phyloP scores from a whole-genome alignment of 2,797 vertebrate species.

The Xiphorhynchus erythropygius region DNA sequence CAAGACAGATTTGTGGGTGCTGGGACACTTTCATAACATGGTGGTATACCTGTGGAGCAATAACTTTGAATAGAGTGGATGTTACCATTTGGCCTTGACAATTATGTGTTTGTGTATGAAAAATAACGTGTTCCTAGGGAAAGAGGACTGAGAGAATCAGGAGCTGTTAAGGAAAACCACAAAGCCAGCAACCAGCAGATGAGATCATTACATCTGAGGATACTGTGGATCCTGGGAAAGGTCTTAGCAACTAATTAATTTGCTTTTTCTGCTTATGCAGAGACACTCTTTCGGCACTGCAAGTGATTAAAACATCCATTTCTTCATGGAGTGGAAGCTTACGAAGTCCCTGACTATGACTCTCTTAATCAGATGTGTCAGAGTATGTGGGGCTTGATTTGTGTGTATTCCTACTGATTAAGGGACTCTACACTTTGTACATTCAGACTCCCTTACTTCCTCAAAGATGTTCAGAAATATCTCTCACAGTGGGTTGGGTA shows the following conservation, averaged over 20 bases:
- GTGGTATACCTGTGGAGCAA: not conserved
- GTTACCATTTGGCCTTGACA: not conserved
- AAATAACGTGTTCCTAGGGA: not conserved
- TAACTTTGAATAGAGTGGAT: not conserved
- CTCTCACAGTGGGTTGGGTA: fast-evolving
- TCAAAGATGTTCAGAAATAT: not conserved
- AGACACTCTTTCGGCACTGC: not conserved
- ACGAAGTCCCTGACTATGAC: not conserved
- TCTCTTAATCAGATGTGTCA: not conserved
- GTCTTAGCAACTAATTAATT: not conserved
- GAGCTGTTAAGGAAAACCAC: not conserved
- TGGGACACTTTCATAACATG: not conserved
- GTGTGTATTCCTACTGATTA: not conserved
- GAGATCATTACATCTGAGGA: conserved; percentile 20
- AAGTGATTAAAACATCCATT: not conserved
- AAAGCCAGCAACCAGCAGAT: not conserved
- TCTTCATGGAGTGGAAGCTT: not conserved
- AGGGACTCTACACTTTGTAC: not conserved
- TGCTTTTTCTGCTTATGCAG: not conserved
- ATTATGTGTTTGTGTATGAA: not conserved
- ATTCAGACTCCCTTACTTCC: not conserved
- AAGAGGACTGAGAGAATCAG: not conserved
- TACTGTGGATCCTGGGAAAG: not conserved
- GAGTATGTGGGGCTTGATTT: fast-evolving
- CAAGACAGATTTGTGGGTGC: not conserved